Percentiles rank a stretch among this genome's conserved stretches.
Conservation (phyloP, 2,888 invertebrate species). For the Masnerella sp. region DNA sequence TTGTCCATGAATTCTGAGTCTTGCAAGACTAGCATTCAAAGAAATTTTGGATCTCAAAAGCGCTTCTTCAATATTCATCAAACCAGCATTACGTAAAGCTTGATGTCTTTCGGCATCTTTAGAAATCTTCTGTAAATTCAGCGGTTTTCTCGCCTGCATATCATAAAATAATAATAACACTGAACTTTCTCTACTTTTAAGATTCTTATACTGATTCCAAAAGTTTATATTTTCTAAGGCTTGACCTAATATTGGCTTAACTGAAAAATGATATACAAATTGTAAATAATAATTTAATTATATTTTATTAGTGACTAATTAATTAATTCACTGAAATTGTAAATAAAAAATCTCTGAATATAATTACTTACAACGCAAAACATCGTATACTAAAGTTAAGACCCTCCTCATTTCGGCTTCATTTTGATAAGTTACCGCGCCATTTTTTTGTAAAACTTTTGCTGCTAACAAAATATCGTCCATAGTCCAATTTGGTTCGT, state of each 20-base stretch:
- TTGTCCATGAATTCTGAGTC: constrained; percentile 86
- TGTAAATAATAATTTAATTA: too few relatives aligned
- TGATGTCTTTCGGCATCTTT: constrained; percentile 62
- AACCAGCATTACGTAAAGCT: constrained; percentile 67
- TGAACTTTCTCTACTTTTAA: constrained; percentile 73
- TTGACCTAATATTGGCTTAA: constrained; percentile 83
- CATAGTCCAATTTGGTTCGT: constrained; percentile 70
- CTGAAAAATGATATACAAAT: constrained; percentile 76
- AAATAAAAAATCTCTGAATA: background rate
- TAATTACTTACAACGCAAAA: constrained; percentile 83
- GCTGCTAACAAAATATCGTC: constrained; percentile 71
- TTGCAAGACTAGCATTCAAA: constrained; percentile 87
- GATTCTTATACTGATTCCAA: constrained; percentile 79
- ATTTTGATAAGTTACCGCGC: constrained; percentile 73
- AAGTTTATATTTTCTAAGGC: constrained; percentile 83
- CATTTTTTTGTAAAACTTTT: constrained; percentile 62
- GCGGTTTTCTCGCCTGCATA: constrained; percentile 82
- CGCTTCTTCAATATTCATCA: constrained; percentile 81
- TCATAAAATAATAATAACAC: constrained; percentile 86
- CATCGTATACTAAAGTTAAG: constrained; percentile 86
- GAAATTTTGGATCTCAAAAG: constrained; percentile 84
- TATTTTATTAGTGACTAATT: background rate
- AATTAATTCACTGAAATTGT: background rate
- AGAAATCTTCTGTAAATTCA: constrained; percentile 62
- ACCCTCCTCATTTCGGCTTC: constrained; percentile 87